Evolutionary conservation across 23 tunicate genomes (phyloP), one percentile per base, ranked within the genome.

Genomic region (Ascidia mentula): DNA sequence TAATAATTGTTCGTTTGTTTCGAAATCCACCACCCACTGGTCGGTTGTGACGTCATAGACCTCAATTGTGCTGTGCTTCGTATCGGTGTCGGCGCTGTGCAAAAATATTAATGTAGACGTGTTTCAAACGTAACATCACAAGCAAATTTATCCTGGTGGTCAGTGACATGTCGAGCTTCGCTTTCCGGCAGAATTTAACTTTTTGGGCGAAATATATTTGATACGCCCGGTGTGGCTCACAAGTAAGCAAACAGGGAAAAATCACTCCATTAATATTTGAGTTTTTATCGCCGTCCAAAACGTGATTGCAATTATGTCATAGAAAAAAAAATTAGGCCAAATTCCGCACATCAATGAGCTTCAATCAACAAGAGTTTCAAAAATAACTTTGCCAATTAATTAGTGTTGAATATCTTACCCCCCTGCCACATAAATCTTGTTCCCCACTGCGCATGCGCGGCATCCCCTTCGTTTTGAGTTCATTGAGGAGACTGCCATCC

Each of bases 381-480:
- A n/a, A n/a, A n/a, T n/a, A n/a, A n/a, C n/a, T 17, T 17, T 45
- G 18, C 18, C 18, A 17, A 45, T 45, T 45, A 17, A 17, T 45
- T 45, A 45, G 60, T 45, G 18, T 18, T 45, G 17, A 17, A 17
- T 12, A 7, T 3, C 78, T 74, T 22, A 74, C 78, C 78, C 78
- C 26, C 78, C 78, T 20, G 37, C 78, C 7, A 38, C 46, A 46
- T 74, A 74, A 74, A 74, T 74, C 46, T 38, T 74, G 22, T 22
- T 46, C 15, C 53, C 78, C 38, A 74, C n/a, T 37, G 78, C 78
- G 78, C 78, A 74, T 74, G 78, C 78, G 46, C 78, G 40, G 53
- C 40, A 35, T 28, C 78, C 78, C 38, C 78, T 74, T 35, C 78
- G 37, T 31, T 38, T 31, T 18, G 36, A 20, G 53, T 38, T 74